Evolutionary conservation across 1,140 invertebrate genomes (phyloP).

Genomic region (Papilio xuthus): DNA sequence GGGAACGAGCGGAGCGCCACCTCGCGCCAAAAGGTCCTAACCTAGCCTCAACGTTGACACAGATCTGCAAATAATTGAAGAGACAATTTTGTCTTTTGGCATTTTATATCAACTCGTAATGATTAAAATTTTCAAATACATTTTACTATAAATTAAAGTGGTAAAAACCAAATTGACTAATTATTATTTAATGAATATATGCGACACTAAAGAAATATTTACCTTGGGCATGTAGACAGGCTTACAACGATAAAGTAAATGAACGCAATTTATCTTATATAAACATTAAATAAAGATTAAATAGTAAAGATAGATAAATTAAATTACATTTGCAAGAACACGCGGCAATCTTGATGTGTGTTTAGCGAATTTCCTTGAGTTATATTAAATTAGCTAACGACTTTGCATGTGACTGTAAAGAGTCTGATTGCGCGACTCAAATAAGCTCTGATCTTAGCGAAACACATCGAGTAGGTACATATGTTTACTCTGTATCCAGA

Average conservation of each 20-base stretch:
- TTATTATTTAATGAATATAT: not conserved
- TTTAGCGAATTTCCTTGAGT: not conserved
- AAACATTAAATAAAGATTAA: slow-evolving; percentile 10
- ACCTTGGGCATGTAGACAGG: not conserved
- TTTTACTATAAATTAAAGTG: not conserved
- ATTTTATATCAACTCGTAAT: too few relatives aligned
- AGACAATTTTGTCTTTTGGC: not conserved
- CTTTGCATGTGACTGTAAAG: not conserved
- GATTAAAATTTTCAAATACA: not conserved
- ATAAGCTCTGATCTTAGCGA: not conserved
- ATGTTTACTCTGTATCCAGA: not conserved
- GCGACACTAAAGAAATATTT: not conserved
- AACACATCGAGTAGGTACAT: not conserved
- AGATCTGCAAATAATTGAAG: not conserved
- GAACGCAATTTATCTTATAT: not conserved
- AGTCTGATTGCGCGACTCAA: not conserved
- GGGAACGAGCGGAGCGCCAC: not conserved
- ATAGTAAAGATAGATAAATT: not conserved
- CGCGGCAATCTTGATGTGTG: not conserved
- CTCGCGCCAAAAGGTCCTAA: not conserved
- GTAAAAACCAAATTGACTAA: not conserved
- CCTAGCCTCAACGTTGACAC: not conserved
- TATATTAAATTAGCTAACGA: slow-evolving; percentile 13
- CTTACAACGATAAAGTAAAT: not conserved
- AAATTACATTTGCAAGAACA: slow-evolving; percentile 12